Conservation (phyloP, 2,888 invertebrate genomes). For the Mythimna loreyi region DNA sequence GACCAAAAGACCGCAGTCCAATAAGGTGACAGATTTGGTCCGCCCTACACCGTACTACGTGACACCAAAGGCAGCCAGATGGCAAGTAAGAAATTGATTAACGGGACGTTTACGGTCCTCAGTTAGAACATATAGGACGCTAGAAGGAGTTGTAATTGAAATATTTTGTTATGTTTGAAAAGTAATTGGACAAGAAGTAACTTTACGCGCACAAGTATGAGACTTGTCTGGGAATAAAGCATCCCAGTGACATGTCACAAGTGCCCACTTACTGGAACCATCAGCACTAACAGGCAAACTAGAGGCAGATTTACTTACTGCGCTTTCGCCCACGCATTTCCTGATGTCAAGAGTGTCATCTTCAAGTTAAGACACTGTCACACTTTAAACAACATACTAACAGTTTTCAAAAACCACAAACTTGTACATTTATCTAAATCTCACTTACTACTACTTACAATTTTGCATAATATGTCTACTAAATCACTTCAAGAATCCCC, state of each 20-base stretch:
- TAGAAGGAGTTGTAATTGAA: too few relatives aligned
- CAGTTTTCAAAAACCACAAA: slow-evolving; percentile 1
- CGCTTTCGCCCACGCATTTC: slow-evolving; percentile 28
- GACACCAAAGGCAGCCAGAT: too few relatives aligned
- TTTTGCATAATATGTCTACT: slow-evolving; percentile 39
- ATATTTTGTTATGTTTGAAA: neutral
- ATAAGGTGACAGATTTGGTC: too few relatives aligned
- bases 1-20: too few relatives aligned
- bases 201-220: neutral
- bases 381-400: neutral
- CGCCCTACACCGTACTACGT: too few relatives aligned
- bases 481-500: slow-evolving; percentile 45
- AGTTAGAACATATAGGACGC: too few relatives aligned
- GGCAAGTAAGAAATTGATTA: too few relatives aligned
- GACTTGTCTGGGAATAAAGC: neutral
- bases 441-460: slow-evolving; percentile 36
- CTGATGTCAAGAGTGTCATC: slow-evolving; percentile 2
- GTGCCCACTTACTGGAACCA: slow-evolving; percentile 2
- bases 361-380: too few relatives aligned
- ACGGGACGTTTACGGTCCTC: too few relatives aligned
- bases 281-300: slow-evolving; percentile 2
- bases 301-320: neutral
- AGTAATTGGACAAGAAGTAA: neutral
- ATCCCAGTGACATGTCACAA: slow-evolving; percentile 12
- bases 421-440: slow-evolving; percentile 11